Conservation (phyloP, 1,140 invertebrate species). For the Rhopalosiphum padi region DNA sequence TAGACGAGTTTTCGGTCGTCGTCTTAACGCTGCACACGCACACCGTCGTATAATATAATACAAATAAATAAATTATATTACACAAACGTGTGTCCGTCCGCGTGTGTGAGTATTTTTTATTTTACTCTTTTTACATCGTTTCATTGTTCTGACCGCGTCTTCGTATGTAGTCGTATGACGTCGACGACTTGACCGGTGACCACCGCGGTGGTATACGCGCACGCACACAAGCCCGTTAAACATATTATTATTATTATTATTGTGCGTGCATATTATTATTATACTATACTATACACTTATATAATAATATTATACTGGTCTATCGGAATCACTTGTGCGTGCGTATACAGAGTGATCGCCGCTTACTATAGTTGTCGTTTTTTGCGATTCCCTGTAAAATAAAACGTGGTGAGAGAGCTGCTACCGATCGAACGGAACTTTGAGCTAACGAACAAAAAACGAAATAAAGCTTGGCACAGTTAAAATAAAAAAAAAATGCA, state of each 20-base stretch:
- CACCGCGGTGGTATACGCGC: not conserved
- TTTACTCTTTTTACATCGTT: slow-evolving; percentile 11
- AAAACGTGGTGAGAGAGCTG: too few species aligned
- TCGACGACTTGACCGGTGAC: not conserved
- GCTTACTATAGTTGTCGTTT: too few species aligned
- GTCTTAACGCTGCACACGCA: not conserved
- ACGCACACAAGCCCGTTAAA: not conserved
- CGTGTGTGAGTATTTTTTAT: not conserved
- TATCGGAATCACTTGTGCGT: not conserved
- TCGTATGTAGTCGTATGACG: not conserved
- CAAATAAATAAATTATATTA: slow-evolving; percentile 20
- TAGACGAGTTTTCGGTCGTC: not conserved
- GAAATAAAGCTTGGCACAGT: too few species aligned
- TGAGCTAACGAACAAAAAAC: too few species aligned
- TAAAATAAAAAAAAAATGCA: too few species aligned
- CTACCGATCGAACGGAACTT: too few species aligned
- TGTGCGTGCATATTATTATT: slow-evolving; percentile 4
- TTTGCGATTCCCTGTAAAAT: too few species aligned
- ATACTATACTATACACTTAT: not conserved
- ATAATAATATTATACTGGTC: not conserved
- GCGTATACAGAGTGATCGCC: not conserved
- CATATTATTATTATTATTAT: slow-evolving; percentile 9
- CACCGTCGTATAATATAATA: not conserved
- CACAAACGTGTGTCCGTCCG: not conserved
- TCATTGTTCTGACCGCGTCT: not conserved